Conservation (phyloP, 2,888 invertebrate species). For the Morpho deidamia region DNA sequence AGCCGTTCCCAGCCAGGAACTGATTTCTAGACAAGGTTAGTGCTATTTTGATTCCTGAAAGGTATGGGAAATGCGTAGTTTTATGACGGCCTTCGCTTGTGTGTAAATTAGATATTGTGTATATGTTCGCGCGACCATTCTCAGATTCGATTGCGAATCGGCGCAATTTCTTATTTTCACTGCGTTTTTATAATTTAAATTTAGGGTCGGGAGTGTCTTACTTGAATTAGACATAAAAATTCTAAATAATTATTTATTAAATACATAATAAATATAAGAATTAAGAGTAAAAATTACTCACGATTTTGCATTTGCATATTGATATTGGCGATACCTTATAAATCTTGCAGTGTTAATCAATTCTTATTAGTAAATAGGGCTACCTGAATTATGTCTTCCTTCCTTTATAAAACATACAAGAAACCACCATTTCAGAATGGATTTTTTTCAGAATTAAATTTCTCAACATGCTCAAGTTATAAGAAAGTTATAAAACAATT, state of each 20-base stretch:
- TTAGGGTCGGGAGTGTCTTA: too few species aligned
- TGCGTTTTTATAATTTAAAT: too few species aligned
- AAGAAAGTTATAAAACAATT: conserved; percentile 37
- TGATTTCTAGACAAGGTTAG: conserved; percentile 62
- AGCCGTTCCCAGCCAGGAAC: conserved; percentile 66
- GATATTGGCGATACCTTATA: too few species aligned
- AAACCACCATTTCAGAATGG: conserved; percentile 58
- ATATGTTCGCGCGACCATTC: conserved; percentile 32
- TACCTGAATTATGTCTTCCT: conserved; percentile 44
- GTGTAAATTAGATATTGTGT: conserved; percentile 20
- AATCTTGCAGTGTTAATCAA: too few species aligned
- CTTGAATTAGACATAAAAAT: too few species aligned
- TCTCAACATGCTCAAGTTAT: conserved; percentile 39
- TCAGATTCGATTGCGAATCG: conserved; percentile 32
- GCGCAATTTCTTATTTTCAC: conserved; percentile 2
- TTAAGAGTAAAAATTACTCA: too few species aligned
- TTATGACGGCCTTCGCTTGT: conserved; percentile 39
- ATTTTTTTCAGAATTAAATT: conserved; percentile 47
- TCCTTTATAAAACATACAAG: conserved; percentile 60
- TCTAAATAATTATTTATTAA: too few species aligned
- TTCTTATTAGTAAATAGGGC: too few species aligned
- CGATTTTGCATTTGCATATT: too few species aligned
- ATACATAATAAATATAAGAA: too few species aligned
- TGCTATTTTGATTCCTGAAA: conserved; percentile 48
- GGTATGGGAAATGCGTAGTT: conserved; percentile 33